Evolutionary conservation across 1,140 invertebrate species (phyloP).

Genomic region (Pseudomyrmex gracilis): DNA sequence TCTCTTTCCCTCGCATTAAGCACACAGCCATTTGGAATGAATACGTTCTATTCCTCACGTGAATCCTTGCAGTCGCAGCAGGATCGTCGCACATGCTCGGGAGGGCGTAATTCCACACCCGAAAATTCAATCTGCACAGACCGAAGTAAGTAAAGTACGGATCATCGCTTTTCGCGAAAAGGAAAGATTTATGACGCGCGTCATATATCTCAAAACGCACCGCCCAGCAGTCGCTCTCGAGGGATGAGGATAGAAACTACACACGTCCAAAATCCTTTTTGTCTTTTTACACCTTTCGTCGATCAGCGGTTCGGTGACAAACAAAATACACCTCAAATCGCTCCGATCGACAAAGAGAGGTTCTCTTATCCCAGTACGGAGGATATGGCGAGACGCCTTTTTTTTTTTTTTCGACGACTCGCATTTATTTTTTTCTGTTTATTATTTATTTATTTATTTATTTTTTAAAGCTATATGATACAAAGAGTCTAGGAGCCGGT

Average conservation of each 20-base stretch:
- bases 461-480: conserved; percentile 68
- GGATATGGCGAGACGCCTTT: conserved; percentile 47
- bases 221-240: conserved; percentile 44
- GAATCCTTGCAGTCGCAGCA: conserved; percentile 43
- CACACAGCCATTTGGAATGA: conserved; percentile 12
- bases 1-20: conserved; percentile 15
- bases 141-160: conserved; percentile 52
- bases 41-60: conserved; percentile 22
- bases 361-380: conserved; percentile 34
- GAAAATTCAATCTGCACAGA: conserved; percentile 60
- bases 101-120: conserved; percentile 9
- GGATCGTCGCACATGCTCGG: conserved; percentile 18
- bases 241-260: conserved; percentile 16
- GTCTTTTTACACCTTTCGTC: conserved; percentile 1
- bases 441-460: background rate
- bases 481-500: conserved; percentile 62
- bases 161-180: conserved; percentile 3
- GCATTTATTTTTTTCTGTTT: conserved; percentile 14
- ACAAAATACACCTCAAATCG: background rate
- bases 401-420: conserved; percentile 12
- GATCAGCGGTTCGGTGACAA: background rate
- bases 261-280: conserved; percentile 11
- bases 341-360: conserved; percentile 8
- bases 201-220: conserved; percentile 26
- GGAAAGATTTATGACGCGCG: conserved; percentile 7